Base-by-base conservation (phyloP, 2,888 invertebrate species). In the Danaus chrysippus region DNA sequence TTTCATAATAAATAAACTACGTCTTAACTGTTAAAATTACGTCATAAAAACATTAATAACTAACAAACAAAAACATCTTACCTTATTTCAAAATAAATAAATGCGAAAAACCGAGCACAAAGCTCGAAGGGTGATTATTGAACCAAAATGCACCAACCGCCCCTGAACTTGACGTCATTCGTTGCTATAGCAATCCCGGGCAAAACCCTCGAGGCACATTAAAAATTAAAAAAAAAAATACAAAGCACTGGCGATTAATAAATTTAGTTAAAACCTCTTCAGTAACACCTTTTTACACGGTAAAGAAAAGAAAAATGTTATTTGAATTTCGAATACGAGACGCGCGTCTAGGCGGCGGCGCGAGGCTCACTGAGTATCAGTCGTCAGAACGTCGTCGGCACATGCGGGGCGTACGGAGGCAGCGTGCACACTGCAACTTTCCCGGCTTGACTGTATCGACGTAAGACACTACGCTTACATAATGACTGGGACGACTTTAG, bases 301-400 rank as follows among this genome's bases (percentile, higher is more conserved):
- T 67, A 64, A 61, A 53, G 57, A 59, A 69, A 68, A 71, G 72
- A 74, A 72, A 77, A 76, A 74, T 70, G 64, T 61, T 44, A 62
- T 72, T 72, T 66, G 63, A 66, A 69, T 54, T 68, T 70, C 58
- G 62, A 54, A 66, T 63, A 56, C 73, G 70, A 71, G 75, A 78
- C 84, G 82, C 79, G 82, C 87, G 85, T 81, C 78, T 76, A 74
- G 79, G 76, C 85, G 82, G 78, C 82, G 79, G 85, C 78, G 82
- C 85, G 80, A 84, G 83, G 82, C 86, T 84, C 84, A 90, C 91
- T 90, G 90, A 86, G 87, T 84, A 89, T 88, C 87, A 87, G 88
- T 79, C 23, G 23, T 34, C 23, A 34, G 23, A 34, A 5, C 23
- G 23, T 79, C 83, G 78, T 85, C 85, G 87, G 88, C 86, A 89